Evolutionary conservation across 2,797 vertebrate genomes (phyloP), one percentile per base, ranked within the genome.

Genomic region (Cyprinella venusta): DNA sequence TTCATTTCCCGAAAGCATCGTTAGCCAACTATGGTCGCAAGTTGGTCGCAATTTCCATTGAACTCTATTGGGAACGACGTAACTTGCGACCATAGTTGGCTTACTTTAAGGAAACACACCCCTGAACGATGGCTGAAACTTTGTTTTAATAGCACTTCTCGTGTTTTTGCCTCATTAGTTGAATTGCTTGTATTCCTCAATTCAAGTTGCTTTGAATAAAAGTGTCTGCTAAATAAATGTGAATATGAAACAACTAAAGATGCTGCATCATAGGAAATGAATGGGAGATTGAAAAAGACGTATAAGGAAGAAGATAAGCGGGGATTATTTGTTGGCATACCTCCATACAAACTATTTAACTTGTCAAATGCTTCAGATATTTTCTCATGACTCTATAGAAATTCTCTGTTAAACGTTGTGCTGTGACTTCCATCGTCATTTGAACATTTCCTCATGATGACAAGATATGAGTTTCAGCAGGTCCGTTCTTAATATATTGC

Each of bases 391-490:
- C 21, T 74, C 50, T 6, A 5, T 40, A 3, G 13, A 13, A 52
- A 13, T 48, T 72, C 50, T 56, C 30, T 74, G 50, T 54, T 10
- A 38, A 68, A 56, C n/a, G 19, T 38, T 56, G 10, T 38, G 50
- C 19, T 38, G 38, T 40, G 30, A 40, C 48, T 26, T 6, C 24
- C 3, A 38, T 59, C 19, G 8, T n/a, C 21, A 59, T 75, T 75
- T 59, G 15, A 75, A 56, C n/a, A 75, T 56, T 56, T 59, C 33
- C 38, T 12, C 21, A 38, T 38, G 72, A 24, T 56, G 72, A 38
- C 50, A 75, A 75, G 21, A 75, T 16, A 75, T 48, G 69, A 36
- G 26, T 75, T 75, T 38, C 50, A 38, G 52, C 4, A 16, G 33
- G 77, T 54, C 61, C 15, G 2, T 54, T 50, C 33, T 54, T 54